phyloP scores from a whole-genome alignment of 1,140 invertebrate species.

The Zaprionus inermis region DNA sequence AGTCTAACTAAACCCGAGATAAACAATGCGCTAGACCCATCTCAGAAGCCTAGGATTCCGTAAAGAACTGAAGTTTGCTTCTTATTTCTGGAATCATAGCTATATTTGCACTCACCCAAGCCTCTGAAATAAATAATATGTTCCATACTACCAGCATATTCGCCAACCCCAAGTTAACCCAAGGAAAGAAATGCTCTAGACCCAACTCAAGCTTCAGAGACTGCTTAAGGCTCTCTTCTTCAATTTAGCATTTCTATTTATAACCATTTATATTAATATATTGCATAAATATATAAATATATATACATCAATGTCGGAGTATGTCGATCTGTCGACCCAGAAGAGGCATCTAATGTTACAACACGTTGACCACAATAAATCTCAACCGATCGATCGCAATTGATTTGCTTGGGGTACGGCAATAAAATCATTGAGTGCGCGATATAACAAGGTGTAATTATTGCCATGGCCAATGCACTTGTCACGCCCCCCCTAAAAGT shows the following conservation, averaged over 20 bases:
- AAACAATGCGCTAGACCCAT: background rate
- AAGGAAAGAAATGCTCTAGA: too few relatives aligned
- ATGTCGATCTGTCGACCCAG: background rate
- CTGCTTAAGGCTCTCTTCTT: too few relatives aligned
- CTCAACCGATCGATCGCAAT: background rate
- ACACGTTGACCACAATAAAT: constrained; percentile 16
- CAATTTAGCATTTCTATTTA: too few relatives aligned
- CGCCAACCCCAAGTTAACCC: too few relatives aligned
- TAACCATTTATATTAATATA: background rate
- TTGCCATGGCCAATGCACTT: constrained; percentile 28
- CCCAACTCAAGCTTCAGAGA: too few relatives aligned
- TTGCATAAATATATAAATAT: background rate
- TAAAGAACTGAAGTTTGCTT: background rate
- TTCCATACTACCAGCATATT: too few relatives aligned
- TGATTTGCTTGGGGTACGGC: constrained; percentile 18
- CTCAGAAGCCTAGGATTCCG: background rate
- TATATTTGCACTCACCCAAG: too few relatives aligned
- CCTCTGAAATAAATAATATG: too few relatives aligned
- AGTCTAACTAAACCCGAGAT: too few relatives aligned
- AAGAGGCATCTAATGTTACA: background rate
- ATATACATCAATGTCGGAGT: background rate
- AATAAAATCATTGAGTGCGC: constrained; percentile 12
- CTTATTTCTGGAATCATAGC: background rate
- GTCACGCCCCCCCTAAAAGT: constrained; percentile 38
- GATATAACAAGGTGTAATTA: constrained; percentile 6